phyloP scores from a whole-genome alignment of 2,797 vertebrate genomes.

The Eidolon dupreanum region DNA sequence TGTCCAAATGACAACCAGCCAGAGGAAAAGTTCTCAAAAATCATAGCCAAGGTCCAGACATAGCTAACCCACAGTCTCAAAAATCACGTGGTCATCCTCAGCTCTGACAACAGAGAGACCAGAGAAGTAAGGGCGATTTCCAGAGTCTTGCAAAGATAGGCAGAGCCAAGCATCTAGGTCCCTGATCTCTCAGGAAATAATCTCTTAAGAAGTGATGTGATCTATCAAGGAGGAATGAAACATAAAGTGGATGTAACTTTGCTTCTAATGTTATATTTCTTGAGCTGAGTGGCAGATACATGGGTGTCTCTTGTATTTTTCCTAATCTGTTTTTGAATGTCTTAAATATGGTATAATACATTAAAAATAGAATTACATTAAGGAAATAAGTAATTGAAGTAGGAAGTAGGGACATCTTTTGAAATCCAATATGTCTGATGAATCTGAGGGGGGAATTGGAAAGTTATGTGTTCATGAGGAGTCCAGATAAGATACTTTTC shows the following conservation, averaged over 20 bases:
- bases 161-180: background rate
- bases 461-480: background rate
- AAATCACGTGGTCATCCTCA: background rate
- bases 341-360: background rate
- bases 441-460: background rate
- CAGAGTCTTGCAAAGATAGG: background rate
- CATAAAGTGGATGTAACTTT: background rate
- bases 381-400: background rate
- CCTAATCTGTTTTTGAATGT: background rate
- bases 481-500: background rate
- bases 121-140: background rate
- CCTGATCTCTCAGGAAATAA: background rate
- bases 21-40: background rate
- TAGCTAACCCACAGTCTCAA: background rate
- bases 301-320: background rate
- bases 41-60: background rate
- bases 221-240: background rate
- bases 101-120: background rate
- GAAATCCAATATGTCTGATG: background rate
- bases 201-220: background rate
- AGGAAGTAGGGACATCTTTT: background rate
- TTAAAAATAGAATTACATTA: constrained; percentile 26
- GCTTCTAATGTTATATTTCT: background rate
- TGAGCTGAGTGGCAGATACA: background rate
- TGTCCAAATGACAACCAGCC: background rate